Evolutionary conservation across 2,113 vertebrate species (phyloP).

Genomic region (Zeus faber): DNA sequence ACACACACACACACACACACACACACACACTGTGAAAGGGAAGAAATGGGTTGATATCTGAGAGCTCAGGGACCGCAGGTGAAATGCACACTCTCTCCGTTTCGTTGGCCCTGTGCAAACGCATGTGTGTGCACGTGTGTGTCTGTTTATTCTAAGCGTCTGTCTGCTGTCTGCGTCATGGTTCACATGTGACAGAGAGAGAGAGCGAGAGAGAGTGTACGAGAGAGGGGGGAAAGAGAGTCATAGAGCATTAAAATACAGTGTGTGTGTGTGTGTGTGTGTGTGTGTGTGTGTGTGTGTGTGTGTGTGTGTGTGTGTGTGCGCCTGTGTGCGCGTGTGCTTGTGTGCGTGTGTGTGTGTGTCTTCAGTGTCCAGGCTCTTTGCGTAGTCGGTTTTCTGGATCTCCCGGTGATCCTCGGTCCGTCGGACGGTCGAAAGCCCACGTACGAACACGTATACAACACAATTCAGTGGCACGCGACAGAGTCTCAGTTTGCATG

Average conservation of each 20-base stretch:
- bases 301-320: neutral
- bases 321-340: no score
- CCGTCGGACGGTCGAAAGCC: no score
- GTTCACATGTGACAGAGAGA: neutral
- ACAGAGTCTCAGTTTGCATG: no score
- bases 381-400: no score
- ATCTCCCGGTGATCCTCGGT: no score
- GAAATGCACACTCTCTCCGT: slow-evolving; percentile 33
- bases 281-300: neutral
- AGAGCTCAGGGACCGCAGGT: slow-evolving; percentile 41
- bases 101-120: neutral
- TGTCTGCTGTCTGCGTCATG: neutral
- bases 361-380: no score
- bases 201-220: neutral
- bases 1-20: slow-evolving; percentile 1
- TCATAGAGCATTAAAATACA: neutral
- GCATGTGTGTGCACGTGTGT: neutral
- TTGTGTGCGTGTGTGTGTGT: no score
- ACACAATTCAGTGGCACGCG: no score
- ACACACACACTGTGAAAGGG: slow-evolving; percentile 47
- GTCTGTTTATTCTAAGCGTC: slow-evolving; percentile 13
- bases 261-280: neutral
- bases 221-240: neutral
- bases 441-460: no score
- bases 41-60: slow-evolving; percentile 44